Conservation (phyloP, 1,140 invertebrate genomes). For the Phocides pigmalion region DNA sequence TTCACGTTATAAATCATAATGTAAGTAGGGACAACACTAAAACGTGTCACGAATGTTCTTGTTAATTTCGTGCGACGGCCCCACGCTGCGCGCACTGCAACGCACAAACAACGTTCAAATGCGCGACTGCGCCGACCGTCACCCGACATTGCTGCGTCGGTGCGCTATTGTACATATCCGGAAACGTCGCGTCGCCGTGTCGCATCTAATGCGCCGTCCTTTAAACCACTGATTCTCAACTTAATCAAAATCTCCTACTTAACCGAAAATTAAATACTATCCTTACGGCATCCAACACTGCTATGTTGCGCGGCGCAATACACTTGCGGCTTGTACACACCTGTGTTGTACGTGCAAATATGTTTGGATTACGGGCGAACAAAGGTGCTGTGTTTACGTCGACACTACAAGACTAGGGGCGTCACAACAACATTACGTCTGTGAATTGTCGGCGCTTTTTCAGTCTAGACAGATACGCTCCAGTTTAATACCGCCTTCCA, state of each 20-base stretch:
- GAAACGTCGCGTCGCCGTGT: slow-evolving; percentile 51
- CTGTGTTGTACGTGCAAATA: too few relatives aligned
- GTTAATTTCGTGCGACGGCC: slow-evolving; percentile 56
- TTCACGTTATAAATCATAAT: slow-evolving; percentile 58
- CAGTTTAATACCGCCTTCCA: too few relatives aligned
- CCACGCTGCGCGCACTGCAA: slow-evolving; percentile 49
- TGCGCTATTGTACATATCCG: slow-evolving; percentile 59
- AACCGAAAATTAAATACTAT: background rate
- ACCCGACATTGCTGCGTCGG: slow-evolving; percentile 42
- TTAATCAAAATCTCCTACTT: background rate
- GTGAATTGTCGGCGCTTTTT: too few relatives aligned
- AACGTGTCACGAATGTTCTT: slow-evolving; percentile 60
- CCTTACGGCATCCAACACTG: background rate
- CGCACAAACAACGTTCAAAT: slow-evolving; percentile 53
- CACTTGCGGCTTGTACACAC: too few relatives aligned
- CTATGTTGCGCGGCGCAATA: too few relatives aligned
- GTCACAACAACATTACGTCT: too few relatives aligned
- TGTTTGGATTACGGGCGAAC: too few relatives aligned
- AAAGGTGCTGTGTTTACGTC: too few relatives aligned
- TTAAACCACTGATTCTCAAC: background rate
- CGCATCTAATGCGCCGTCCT: slow-evolving; percentile 22
- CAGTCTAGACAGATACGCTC: too few relatives aligned
- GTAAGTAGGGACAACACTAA: slow-evolving; percentile 60
- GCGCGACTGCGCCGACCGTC: slow-evolving; percentile 32
- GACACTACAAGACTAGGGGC: too few relatives aligned